phyloP scores from a whole-genome alignment of 2,113 vertebrate genomes.

The Siniperca chuatsi region DNA sequence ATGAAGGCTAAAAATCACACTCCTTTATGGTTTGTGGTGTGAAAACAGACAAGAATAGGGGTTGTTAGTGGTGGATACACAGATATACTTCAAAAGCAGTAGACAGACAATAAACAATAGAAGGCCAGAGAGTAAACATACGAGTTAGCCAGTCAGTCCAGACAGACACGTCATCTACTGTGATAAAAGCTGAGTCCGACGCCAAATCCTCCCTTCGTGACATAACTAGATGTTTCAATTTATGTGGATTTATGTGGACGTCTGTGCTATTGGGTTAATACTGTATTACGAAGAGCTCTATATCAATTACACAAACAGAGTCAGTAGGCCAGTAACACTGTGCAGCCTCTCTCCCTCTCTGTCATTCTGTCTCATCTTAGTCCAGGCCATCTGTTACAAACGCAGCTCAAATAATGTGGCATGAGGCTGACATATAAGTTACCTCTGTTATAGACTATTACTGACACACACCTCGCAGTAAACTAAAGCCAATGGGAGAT shows the following conservation, averaged over 20 bases:
- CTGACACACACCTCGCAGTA: conserved; percentile 50
- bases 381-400: conserved; percentile 80
- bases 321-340: conserved; percentile 65
- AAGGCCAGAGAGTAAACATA: conserved; percentile 31
- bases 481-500: conserved; percentile 50
- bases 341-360: conserved; percentile 54
- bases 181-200: conserved; percentile 18
- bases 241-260: conserved; percentile 55
- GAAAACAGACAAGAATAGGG: conserved; percentile 9
- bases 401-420: conserved; percentile 55
- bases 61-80: not conserved
- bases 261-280: conserved; percentile 77
- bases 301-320: conserved; percentile 67
- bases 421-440: conserved; percentile 52
- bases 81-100: conserved; percentile 22
- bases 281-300: conserved; percentile 76
- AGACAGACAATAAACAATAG: conserved; percentile 30
- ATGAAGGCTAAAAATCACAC: not conserved
- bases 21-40: conserved; percentile 1
- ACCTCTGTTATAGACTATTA: conserved; percentile 34
- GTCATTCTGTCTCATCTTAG: conserved; percentile 73
- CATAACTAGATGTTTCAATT: conserved; percentile 51
- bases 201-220: conserved; percentile 38
- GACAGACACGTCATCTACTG: conserved; percentile 25
- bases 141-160: conserved; percentile 23